phyloP scores from a whole-genome alignment of 1,140 invertebrate genomes.

The Solenopsis fugax region DNA sequence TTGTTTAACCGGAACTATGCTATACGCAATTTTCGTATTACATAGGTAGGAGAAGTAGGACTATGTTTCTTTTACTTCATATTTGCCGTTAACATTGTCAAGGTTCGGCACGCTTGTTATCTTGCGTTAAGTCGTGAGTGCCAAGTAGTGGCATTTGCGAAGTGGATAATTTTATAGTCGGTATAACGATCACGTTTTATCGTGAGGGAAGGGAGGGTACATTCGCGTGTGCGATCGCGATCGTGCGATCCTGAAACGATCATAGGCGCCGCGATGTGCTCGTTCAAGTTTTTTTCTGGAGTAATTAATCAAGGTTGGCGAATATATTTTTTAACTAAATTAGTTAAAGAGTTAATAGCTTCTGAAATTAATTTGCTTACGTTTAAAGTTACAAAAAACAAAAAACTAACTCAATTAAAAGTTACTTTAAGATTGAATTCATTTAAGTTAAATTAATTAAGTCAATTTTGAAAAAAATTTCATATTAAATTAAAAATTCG shows the following conservation, averaged over 20 bases:
- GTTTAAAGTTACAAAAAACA: too few species aligned
- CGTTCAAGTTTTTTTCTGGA: background rate
- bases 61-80: background rate
- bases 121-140: background rate
- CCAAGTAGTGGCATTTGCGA: constrained; percentile 18
- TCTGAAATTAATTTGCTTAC: too few species aligned
- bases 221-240: background rate
- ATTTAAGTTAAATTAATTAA: too few species aligned
- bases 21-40: background rate
- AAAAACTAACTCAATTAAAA: too few species aligned
- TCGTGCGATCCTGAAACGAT: constrained; percentile 17
- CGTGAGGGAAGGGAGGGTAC: background rate
- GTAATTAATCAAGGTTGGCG: background rate
- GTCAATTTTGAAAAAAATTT: too few species aligned
- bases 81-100: background rate
- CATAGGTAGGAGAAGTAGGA: background rate
- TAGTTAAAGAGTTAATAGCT: too few species aligned
- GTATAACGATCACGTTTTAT: constrained; percentile 11
- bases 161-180: constrained; percentile 21
- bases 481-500: too few species aligned
- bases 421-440: too few species aligned
- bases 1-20: constrained; percentile 7
- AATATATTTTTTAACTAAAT: too few species aligned
- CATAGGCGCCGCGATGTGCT: background rate
- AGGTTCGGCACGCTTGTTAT: background rate